These are phyloP conservation scores for Phrynocephalus forsythii DNA, from an alignment of 2,797 vertebrate genomes.

Conservation along the genomic window DNA sequence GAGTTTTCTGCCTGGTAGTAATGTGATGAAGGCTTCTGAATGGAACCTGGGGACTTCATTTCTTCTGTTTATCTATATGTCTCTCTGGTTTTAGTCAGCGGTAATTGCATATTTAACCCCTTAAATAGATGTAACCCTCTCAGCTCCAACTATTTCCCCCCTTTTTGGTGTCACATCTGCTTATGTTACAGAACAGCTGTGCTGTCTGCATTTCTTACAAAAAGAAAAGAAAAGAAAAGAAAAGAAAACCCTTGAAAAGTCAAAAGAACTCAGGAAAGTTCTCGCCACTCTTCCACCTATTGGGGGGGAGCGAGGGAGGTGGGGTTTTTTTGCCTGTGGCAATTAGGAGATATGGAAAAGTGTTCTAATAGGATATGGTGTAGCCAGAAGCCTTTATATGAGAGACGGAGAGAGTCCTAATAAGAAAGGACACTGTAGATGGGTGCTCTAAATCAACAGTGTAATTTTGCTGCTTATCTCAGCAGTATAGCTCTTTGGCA, in stretches of 20 bases:
- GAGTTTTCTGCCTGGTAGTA: constrained; percentile 82
- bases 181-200: constrained; percentile 65
- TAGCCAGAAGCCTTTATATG: constrained; percentile 64
- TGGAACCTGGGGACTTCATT: constrained; percentile 82
- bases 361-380: constrained; percentile 62
- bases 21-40: constrained; percentile 79
- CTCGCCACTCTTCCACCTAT: constrained; percentile 60
- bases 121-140: constrained; percentile 79
- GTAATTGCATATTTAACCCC: constrained; percentile 83
- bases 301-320: constrained; percentile 35
- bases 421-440: constrained; percentile 55
- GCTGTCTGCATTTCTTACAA: constrained; percentile 53
- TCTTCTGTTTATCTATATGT: constrained; percentile 84
- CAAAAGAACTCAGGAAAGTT: constrained; percentile 64
- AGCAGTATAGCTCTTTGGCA: constrained; percentile 67
- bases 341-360: constrained; percentile 38
- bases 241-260: constrained; percentile 32
- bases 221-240: constrained; percentile 4
- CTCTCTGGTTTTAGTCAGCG: constrained; percentile 81
- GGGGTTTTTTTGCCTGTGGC: constrained; percentile 31
- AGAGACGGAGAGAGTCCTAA: constrained; percentile 29
- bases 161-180: constrained; percentile 47
- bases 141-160: constrained; percentile 52
- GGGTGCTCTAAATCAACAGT: constrained; percentile 63
- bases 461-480: constrained; percentile 65